Percentiles rank a stretch among this genome's conserved stretches.
phyloP scores from a whole-genome alignment of 2,113 vertebrate genomes.

The Anarhynchus alexandrinus region DNA sequence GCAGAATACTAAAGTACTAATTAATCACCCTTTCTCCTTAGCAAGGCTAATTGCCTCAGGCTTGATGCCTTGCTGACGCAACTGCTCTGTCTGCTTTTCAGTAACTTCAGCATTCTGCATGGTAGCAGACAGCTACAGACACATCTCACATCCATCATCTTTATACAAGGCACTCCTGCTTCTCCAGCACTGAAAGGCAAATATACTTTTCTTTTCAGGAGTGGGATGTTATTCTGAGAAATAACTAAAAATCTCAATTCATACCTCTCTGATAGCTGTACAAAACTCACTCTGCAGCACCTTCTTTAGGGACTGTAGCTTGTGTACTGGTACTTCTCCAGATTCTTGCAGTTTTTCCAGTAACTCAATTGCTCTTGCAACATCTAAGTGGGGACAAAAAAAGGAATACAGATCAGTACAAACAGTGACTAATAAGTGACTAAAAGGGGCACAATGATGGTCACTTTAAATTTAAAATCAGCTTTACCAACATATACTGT shows the following conservation, averaged over 20 bases:
- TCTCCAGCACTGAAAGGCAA: background rate
- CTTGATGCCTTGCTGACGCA: background rate
- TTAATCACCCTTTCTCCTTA: background rate
- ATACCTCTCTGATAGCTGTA: slow-evolving; percentile 98
- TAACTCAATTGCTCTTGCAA: slow-evolving; percentile 94
- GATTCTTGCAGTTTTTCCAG: slow-evolving; percentile 97
- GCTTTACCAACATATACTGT: background rate
- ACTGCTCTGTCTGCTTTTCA: background rate
- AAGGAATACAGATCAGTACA: slow-evolving; percentile 1
- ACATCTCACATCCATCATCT: background rate
- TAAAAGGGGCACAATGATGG: background rate
- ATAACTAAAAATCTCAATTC: slow-evolving; percentile 55
- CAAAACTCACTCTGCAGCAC: slow-evolving; percentile 99
- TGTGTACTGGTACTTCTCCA: slow-evolving; percentile 94
- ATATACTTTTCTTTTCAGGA: background rate
- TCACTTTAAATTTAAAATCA: slow-evolving; percentile 16
- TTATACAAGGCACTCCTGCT: background rate
- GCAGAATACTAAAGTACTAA: background rate
- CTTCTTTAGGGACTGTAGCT: slow-evolving; percentile 96
- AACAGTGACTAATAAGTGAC: background rate
- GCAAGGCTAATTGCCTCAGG: slow-evolving; percentile 7
- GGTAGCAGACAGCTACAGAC: background rate
- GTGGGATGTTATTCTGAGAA: background rate
- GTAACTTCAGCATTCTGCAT: background rate
- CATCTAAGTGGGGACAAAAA: slow-evolving; percentile 78